Evolutionary conservation across 2,113 vertebrate species (phyloP).

Genomic region (Hassar affinis): DNA sequence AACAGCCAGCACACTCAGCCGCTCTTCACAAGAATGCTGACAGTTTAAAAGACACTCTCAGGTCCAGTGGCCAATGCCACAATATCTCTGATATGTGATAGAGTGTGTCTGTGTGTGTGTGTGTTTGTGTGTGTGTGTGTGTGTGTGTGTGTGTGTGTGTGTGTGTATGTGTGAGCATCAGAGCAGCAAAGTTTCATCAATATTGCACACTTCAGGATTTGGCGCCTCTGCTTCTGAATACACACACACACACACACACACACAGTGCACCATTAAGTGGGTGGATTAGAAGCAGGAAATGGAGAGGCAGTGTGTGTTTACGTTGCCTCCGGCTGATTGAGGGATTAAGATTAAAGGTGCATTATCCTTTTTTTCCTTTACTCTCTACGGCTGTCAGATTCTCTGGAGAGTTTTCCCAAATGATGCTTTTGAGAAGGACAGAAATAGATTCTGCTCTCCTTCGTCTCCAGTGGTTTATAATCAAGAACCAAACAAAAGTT

Average conservation of each 20-base stretch:
- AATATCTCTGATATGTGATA: no score
- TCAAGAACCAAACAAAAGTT: neutral
- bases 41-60: no score
- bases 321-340: constrained; percentile 31
- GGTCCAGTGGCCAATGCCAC: no score
- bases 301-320: neutral
- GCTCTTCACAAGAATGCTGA: no score
- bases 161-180: neutral
- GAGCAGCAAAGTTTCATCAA: constrained; percentile 13
- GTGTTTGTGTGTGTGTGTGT: no score
- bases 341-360: constrained; percentile 26
- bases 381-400: neutral
- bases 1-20: no score
- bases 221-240: neutral
- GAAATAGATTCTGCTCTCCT: neutral
- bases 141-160: neutral
- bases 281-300: neutral
- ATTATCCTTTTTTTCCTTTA: neutral
- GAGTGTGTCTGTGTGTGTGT: no score
- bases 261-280: neutral
- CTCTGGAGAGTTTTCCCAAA: neutral
- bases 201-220: constrained; percentile 21
- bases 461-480: neutral
- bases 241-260: constrained; percentile 11
- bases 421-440: neutral